Evolutionary conservation across 2,888 invertebrate species (phyloP).

Genomic region (Ormyrus thymus): DNA sequence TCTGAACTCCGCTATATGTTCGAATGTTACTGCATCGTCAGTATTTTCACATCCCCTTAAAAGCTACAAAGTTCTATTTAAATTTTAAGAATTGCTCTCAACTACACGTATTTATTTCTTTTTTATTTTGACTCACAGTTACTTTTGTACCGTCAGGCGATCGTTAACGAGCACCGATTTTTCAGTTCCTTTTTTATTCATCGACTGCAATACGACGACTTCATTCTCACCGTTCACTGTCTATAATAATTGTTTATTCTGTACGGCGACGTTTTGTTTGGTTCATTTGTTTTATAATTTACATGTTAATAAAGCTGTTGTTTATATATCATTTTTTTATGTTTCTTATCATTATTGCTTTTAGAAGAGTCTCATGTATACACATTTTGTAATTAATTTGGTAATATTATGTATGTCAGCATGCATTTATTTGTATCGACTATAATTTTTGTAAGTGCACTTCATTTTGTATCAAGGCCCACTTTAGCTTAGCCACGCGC

Average conservation of each 20-base stretch:
- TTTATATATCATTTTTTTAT: slow-evolving; percentile 54
- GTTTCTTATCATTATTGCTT: slow-evolving; percentile 37
- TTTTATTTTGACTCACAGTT: slow-evolving; percentile 38
- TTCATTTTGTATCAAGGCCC: not conserved
- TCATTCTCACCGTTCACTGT: slow-evolving; percentile 37
- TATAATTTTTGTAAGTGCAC: slow-evolving; percentile 13
- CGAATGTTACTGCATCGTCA: slow-evolving; percentile 6
- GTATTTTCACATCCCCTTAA: slow-evolving; percentile 33
- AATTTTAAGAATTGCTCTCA: slow-evolving; percentile 17
- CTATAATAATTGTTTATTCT: slow-evolving; percentile 27
- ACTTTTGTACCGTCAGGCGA: slow-evolving; percentile 40
- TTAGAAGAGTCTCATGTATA: not conserved
- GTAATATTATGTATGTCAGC: slow-evolving; percentile 14
- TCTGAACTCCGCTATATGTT: slow-evolving; percentile 7
- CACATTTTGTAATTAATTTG: slow-evolving; percentile 26
- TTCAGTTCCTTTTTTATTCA: slow-evolving; percentile 40
- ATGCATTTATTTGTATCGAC: slow-evolving; percentile 4
- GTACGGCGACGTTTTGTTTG: slow-evolving; percentile 49
- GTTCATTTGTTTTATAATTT: slow-evolving; percentile 55
- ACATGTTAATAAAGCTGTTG: slow-evolving; percentile 52
- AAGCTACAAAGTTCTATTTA: slow-evolving; percentile 14
- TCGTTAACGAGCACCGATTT: slow-evolving; percentile 30
- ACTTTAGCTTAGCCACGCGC: not conserved
- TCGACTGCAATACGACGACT: slow-evolving; percentile 22
- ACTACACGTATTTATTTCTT: slow-evolving; percentile 23